phyloP scores from a whole-genome alignment of 2,888 invertebrate genomes.

The Ernsta delagoae region DNA sequence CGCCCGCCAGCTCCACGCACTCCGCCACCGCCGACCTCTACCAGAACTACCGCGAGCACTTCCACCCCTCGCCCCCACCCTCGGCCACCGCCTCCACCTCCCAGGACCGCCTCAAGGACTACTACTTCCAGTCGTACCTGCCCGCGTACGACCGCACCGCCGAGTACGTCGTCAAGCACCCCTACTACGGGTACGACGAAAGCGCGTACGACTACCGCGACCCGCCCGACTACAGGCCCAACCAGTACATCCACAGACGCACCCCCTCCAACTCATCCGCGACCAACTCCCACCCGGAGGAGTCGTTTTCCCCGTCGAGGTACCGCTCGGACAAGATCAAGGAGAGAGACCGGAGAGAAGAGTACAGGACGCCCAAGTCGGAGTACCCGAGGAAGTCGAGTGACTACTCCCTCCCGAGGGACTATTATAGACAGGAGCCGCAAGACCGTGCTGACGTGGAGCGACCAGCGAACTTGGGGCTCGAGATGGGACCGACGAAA shows the following conservation, averaged over 20 bases:
- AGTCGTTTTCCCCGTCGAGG: conserved; percentile 69
- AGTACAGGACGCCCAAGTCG: conserved; percentile 61
- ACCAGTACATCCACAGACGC: conserved; percentile 86
- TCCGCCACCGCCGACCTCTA: conserved; percentile 88
- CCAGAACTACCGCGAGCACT: conserved; percentile 80
- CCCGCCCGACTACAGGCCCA: conserved; percentile 66
- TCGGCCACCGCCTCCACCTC: too few relatives aligned
- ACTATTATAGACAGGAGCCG: conserved; percentile 70
- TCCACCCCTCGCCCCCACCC: conserved; percentile 53
- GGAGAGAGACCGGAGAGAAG: conserved; percentile 54
- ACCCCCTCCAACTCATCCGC: conserved; percentile 91
- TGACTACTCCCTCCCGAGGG: conserved; percentile 71
- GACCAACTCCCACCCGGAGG: conserved; percentile 81
- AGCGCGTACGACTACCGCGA: conserved; percentile 68
- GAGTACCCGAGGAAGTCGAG: conserved; percentile 54
- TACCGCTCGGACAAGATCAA: conserved; percentile 55
- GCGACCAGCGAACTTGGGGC: conserved; percentile 80
- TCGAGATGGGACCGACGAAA: conserved; percentile 88
- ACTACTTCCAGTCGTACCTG: conserved; percentile 62
- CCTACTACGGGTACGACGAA: conserved; percentile 74
- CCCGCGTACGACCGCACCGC: conserved; percentile 73
- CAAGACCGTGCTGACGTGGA: conserved; percentile 62
- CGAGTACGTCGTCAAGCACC: conserved; percentile 75
- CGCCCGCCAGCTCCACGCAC: conserved; percentile 44
- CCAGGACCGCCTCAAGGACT: conserved; percentile 55